phyloP scores from a whole-genome alignment of 2,113 vertebrate species.

The Bambusicola thoracicus region DNA sequence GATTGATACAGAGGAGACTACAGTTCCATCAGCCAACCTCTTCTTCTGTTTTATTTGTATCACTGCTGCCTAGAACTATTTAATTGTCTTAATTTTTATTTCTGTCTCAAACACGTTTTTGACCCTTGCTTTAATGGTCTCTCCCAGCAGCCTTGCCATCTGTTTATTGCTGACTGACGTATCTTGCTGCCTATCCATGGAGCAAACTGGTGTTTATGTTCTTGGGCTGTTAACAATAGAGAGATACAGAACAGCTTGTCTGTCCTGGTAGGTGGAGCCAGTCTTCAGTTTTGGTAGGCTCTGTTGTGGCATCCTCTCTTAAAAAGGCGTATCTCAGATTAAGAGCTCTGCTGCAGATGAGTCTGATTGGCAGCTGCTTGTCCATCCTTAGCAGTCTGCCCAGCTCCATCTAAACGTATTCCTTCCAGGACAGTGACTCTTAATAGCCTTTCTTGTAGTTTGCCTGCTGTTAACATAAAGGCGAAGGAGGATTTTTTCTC shows the following conservation, averaged over 20 bases:
- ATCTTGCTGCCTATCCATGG: background rate
- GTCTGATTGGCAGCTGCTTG: background rate
- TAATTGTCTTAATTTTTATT: slow-evolving; percentile 2
- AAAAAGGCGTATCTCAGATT: background rate
- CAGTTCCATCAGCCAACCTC: background rate
- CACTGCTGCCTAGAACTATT: background rate
- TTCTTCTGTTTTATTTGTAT: background rate
- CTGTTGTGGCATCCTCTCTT: background rate
- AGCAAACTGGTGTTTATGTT: background rate
- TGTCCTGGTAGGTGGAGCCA: background rate
- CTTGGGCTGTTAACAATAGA: background rate
- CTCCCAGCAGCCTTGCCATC: slow-evolving; percentile 12
- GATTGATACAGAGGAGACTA: background rate
- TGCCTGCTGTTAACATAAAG: background rate
- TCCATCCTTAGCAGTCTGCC: background rate
- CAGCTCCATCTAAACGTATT: background rate
- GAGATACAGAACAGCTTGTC: background rate
- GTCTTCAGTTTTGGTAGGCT: background rate
- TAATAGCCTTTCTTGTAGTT: background rate
- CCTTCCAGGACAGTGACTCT: background rate
- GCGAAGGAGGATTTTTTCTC: background rate
- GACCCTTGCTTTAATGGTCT: slow-evolving; percentile 3
- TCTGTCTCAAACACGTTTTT: background rate
- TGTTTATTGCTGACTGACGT: slow-evolving; percentile 26
- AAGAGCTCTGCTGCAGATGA: background rate